Evolutionary conservation across 2,888 invertebrate species (phyloP), one percentile per base, ranked within the genome.

Genomic region (Nyleta sp.): DNA sequence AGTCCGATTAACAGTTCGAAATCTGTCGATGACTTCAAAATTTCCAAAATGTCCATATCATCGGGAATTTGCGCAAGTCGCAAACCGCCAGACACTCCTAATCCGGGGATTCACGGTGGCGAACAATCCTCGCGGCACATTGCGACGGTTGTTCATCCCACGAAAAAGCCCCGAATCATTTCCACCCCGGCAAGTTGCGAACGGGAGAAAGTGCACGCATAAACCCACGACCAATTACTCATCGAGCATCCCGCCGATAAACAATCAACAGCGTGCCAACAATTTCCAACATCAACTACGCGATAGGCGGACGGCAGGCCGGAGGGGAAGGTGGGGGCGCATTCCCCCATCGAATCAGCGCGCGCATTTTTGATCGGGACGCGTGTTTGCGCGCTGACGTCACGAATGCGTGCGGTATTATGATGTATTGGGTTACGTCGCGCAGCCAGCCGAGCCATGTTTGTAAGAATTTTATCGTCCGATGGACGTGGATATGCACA

Each of bases 401-500:
- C 38, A 52, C 40, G 18, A 35, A 62, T 33, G 46, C 17, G 35
- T 53, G 40, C 22, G 24, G 31, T 13, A 13, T 44, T 55, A 52
- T 44, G 44, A 44, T 33, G 28, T n/a, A n/a, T n/a, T n/a, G n/a
- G n/a, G n/a, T n/a, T n/a, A n/a, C n/a, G n/a, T n/a, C n/a, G n/a
- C n/a, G n/a, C n/a, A n/a, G n/a, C n/a, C n/a, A n/a, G n/a, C n/a
- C n/a, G n/a, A n/a, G n/a, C n/a, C n/a, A n/a, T 44, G 57, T 73
- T 65, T 17, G 59, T 31, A 57, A 59, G 73, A 71, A 71, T 73
- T 73, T 73, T 57, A 73, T 65, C 65, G 65, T 65, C 59, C 73
- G 73, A 73, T 65, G 64, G 71, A 62, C 42, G 53, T 33, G 44
- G 62, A 71, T 71, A 71, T 46, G 62, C 46, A 42, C 52, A 52